Evolutionary conservation across 2,113 vertebrate genomes (phyloP).

Genomic region (Thymallus thymallus): DNA sequence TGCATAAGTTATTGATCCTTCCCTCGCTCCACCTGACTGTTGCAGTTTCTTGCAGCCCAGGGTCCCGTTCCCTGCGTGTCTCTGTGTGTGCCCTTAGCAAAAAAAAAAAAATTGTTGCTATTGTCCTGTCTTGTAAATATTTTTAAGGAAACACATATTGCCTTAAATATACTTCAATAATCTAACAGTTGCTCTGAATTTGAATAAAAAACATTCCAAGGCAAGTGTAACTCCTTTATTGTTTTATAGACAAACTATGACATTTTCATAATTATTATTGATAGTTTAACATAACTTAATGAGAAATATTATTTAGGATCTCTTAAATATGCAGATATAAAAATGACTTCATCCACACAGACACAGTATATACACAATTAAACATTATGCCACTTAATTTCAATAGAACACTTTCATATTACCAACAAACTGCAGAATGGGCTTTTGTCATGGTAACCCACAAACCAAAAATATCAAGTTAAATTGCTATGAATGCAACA

Average conservation of each 20-base stretch:
- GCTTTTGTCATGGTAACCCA: background rate
- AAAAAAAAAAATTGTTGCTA: background rate
- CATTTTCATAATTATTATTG: constrained; percentile 15
- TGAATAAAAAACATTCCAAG: constrained; percentile 23
- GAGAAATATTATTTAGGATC: constrained; percentile 23
- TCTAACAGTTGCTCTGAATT: constrained; percentile 9
- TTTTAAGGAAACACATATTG: background rate
- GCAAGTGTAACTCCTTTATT: constrained; percentile 27
- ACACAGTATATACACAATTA: constrained; percentile 18
- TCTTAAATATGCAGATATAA: constrained; percentile 48
- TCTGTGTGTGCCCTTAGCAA: constrained; percentile 14
- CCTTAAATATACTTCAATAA: background rate
- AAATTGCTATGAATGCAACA: too few species aligned
- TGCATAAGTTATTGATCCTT: constrained; percentile 19
- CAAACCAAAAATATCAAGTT: background rate
- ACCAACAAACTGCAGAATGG: background rate
- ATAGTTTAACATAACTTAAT: constrained; percentile 49
- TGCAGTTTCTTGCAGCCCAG: constrained; percentile 51
- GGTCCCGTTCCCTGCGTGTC: constrained; percentile 13
- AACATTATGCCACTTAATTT: constrained; percentile 1
- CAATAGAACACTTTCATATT: background rate
- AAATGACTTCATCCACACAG: constrained; percentile 25
- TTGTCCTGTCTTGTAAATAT: background rate
- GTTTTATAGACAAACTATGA: constrained; percentile 21
- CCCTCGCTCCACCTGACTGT: constrained; percentile 47